Evolutionary conservation across 2,113 vertebrate species (phyloP), one percentile per base, ranked within the genome.

Genomic region (Mystacornis crossleyi): DNA sequence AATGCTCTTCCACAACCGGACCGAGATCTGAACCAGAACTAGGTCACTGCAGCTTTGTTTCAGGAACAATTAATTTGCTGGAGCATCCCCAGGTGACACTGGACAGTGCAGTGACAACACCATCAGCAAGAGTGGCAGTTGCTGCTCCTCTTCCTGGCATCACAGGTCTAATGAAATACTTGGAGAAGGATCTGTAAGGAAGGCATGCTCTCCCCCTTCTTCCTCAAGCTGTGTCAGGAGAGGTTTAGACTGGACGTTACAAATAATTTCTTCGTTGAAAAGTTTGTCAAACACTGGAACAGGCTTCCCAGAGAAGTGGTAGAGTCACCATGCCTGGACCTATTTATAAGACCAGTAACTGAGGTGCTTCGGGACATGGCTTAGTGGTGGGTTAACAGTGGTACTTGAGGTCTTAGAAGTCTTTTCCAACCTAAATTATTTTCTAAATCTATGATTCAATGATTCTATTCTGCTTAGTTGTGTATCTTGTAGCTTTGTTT

Each of bases 171-270:
- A 25, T 10, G 17, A 80, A 53, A 42, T 33, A 25, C 19, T 71
- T 42, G 48, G 28, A 36, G 43, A 84, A 86, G 12, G 24, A 60
- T 50, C 36, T 79, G 14, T 18, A 79, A 60, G 15, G 23, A 64
- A 75, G 9, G 14, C 0, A 0, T 24, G 14, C 4, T 51, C 12
- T 71, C 10, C 10, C 8, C 1, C 19, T 93, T 89, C 47, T 48
- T 38, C 40, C 25, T 61, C 62, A 23, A 47, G 40, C 34, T 47
- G 20, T 25, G 9, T 47, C n/a, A 34, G 20, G 34, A 25, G 17
- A 67, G 14, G 12, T 31, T 75, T 61, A 21, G 54, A 10, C 9
- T 31, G 29, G 11, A 40, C 40, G 26, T 61, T 75, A 82, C 25
- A 66, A 47, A 61, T 14, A 31, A 40, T 69, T 69, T 40, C 40